Evolutionary conservation across 2,888 invertebrate genomes (phyloP).

Genomic region (Ochlodes sylvanus): DNA sequence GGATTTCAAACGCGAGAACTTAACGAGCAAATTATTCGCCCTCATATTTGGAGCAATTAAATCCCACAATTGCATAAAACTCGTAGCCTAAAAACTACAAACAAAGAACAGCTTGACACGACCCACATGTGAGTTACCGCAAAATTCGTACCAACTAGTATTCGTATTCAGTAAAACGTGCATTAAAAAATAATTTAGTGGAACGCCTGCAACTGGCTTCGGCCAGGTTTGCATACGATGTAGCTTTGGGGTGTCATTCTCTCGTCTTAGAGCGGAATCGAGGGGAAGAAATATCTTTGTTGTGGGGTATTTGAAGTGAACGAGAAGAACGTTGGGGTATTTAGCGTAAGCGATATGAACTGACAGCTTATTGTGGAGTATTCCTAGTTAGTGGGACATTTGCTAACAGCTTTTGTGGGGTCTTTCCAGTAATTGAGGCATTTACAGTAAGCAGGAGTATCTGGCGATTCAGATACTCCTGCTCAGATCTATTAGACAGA

Average conservation of each 20-base stretch:
- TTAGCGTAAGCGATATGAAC: neutral
- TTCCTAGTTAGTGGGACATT: too few relatives aligned
- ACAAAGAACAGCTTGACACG: conserved; percentile 22
- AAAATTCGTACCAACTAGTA: conserved; percentile 10
- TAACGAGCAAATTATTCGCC: conserved; percentile 7
- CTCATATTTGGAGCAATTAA: conserved; percentile 16
- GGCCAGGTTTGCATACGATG: too few relatives aligned
- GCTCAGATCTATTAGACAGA: too few relatives aligned
- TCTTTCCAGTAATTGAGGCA: too few relatives aligned
- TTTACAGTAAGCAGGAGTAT: too few relatives aligned
- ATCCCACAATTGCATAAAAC: conserved; percentile 11
- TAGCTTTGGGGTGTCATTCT: too few relatives aligned
- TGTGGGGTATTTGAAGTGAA: neutral
- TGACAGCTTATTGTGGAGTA: too few relatives aligned
- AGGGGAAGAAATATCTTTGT: too few relatives aligned
- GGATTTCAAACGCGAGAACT: conserved; percentile 1
- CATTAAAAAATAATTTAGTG: conserved; percentile 1
- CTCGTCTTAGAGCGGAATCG: too few relatives aligned
- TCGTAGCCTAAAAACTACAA: conserved; percentile 22
- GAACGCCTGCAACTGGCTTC: neutral
- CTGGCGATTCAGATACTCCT: too few relatives aligned
- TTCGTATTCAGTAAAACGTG: neutral
- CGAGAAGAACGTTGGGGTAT: neutral
- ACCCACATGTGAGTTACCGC: conserved; percentile 18
- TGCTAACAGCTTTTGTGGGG: too few relatives aligned